Conservation (phyloP, 2,113 vertebrate species). For the zebrafish (Danio rerio) region GRCz12tu NC_133185.1:35964501-35965000, state of each 20-base stretch:
- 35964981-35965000: not conserved
- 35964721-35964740: constrained; percentile 1
- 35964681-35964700: not conserved
- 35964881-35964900: constrained; percentile 56
- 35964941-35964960: constrained; percentile 13
- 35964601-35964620: not conserved
- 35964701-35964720: constrained; percentile 30
- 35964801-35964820: constrained; percentile 33
- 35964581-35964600: not conserved
- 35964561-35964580: no score
- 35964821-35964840: constrained; percentile 32
- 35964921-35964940: not conserved
- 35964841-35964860: constrained; percentile 52
- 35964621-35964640: not conserved
- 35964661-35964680: constrained; percentile 1
- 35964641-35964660: not conserved
- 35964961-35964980: constrained; percentile 18
- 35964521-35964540: no score
- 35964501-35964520: no score
- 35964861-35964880: constrained; percentile 40
- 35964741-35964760: not conserved
- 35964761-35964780: not conserved
- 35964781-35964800: constrained; percentile 17
- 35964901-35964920: constrained; percentile 23
- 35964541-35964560: no score